These are phyloP conservation scores for Tethya wilhelma DNA, from an alignment of 37 sponge, comb jelly and placozoan species.

Conservation along the genomic window DNA sequence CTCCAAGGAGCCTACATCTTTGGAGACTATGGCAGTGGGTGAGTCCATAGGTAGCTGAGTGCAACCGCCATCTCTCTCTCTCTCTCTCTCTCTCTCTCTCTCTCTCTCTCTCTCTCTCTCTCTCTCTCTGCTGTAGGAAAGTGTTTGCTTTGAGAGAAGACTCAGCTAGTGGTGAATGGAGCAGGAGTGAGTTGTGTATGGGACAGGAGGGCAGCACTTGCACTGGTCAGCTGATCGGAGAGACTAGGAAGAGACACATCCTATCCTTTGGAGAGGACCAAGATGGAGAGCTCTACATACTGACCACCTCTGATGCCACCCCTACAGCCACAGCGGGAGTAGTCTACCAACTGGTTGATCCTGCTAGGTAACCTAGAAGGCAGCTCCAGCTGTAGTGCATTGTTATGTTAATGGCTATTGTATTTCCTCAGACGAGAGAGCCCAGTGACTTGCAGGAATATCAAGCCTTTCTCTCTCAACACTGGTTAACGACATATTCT, in stretches of 20 bases:
- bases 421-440: neutral
- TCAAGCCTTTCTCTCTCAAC: no score
- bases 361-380: slow-evolving; percentile 24
- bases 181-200: slow-evolving; percentile 36
- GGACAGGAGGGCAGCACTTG: slow-evolving; percentile 50
- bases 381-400: neutral
- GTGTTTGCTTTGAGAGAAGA: slow-evolving; percentile 36
- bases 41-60: slow-evolving; percentile 3
- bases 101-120: neutral
- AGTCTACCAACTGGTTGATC: slow-evolving; percentile 61
- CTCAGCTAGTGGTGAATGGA: slow-evolving; percentile 37
- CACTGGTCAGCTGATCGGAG: slow-evolving; percentile 58
- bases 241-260: slow-evolving; percentile 20
- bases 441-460: neutral
- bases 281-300: slow-evolving; percentile 58
- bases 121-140: neutral
- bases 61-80: neutral
- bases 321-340: slow-evolving; percentile 32
- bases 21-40: slow-evolving; percentile 79
- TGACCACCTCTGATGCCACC: slow-evolving; percentile 31
- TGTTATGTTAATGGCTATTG: neutral
- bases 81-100: neutral
- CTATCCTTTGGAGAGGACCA: slow-evolving; percentile 83
- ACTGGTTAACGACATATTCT: no score
- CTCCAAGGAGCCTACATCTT: slow-evolving; percentile 74